Evolutionary conservation across 35 echinoderm and acorn worm genomes (phyloP).

Genomic region (Stichopus chloronotus): DNA sequence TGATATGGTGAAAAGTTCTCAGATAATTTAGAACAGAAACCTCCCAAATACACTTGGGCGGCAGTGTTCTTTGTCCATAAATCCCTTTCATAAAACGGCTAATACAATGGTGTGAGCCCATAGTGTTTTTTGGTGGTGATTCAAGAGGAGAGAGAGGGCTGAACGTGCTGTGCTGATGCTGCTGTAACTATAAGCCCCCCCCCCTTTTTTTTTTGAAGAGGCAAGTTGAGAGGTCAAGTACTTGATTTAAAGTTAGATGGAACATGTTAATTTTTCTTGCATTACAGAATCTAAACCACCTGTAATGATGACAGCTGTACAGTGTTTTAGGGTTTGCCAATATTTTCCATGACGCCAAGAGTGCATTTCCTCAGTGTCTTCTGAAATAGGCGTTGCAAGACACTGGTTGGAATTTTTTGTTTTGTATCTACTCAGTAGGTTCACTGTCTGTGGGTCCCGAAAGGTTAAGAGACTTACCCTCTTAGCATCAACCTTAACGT

Average conservation of each 20-base stretch:
- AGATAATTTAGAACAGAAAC: slow-evolving; percentile 3
- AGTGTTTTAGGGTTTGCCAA: not conserved
- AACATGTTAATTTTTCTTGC: not conserved
- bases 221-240: not conserved
- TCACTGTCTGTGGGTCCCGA: not conserved
- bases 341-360: slow-evolving; percentile 36
- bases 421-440: not conserved
- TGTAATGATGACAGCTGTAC: slow-evolving; percentile 16
- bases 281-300: slow-evolving; percentile 6
- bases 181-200: slow-evolving; percentile 13
- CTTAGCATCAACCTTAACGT: not conserved
- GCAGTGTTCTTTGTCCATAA: not conserved
- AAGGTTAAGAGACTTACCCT: not conserved
- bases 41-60: not conserved
- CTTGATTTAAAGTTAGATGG: not conserved
- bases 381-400: slow-evolving; percentile 2
- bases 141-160: not conserved
- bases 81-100: slow-evolving; percentile 13
- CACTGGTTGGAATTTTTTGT: not conserved
- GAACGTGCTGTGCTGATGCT: slow-evolving; percentile 13
- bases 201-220: not conserved
- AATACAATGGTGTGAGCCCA: not conserved
- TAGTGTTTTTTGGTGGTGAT: not conserved
- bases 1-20: not conserved
- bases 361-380: not conserved